A percentile compares a stretch with the other conserved stretches of the same genome.
phyloP scores from a whole-genome alignment of 53 echinoderm and acorn worm genomes.

The Crossaster papposus region DNA sequence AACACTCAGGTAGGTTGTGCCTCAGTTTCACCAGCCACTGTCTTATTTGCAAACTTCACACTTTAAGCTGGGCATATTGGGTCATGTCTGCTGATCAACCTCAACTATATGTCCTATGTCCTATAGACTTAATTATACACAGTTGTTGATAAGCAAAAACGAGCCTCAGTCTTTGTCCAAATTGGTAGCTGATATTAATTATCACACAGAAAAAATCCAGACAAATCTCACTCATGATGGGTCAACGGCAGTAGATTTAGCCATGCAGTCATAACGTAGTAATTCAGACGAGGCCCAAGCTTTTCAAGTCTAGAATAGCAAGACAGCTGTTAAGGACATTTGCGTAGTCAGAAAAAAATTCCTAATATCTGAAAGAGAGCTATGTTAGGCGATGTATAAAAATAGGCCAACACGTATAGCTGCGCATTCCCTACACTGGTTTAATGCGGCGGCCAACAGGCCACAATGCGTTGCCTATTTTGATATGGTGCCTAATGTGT shows the following conservation, averaged over 20 bases:
- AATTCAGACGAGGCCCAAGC: too few species aligned
- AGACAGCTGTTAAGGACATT: too few species aligned
- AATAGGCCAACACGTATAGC: slow-evolving; percentile 20
- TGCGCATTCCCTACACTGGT: slow-evolving; percentile 17
- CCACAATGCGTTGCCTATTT: slow-evolving; percentile 35
- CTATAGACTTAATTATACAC: too few species aligned
- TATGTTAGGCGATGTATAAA: not conserved
- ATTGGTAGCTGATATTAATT: slow-evolving; percentile 27
- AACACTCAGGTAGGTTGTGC: not conserved
- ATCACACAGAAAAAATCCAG: slow-evolving; percentile 31
- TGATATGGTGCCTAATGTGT: not conserved
- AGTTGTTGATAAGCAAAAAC: not conserved
- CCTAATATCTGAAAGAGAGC: slow-evolving; percentile 13
- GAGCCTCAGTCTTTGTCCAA: slow-evolving; percentile 8
- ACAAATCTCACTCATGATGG: slow-evolving; percentile 16
- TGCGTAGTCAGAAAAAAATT: not conserved
- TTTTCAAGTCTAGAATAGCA: too few species aligned
- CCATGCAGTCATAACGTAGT: too few species aligned
- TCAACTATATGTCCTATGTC: too few species aligned
- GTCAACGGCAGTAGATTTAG: slow-evolving; percentile 6
- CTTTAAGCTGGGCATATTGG: not conserved
- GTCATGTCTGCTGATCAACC: slow-evolving; percentile 4
- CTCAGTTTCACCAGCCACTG: not conserved
- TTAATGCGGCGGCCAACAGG: not conserved
- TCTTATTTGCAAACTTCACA: slow-evolving; percentile 8